Evolutionary conservation across 2,797 vertebrate species (phyloP), one percentile per base, ranked within the genome.

Genomic region (Cossypha polioptera): DNA sequence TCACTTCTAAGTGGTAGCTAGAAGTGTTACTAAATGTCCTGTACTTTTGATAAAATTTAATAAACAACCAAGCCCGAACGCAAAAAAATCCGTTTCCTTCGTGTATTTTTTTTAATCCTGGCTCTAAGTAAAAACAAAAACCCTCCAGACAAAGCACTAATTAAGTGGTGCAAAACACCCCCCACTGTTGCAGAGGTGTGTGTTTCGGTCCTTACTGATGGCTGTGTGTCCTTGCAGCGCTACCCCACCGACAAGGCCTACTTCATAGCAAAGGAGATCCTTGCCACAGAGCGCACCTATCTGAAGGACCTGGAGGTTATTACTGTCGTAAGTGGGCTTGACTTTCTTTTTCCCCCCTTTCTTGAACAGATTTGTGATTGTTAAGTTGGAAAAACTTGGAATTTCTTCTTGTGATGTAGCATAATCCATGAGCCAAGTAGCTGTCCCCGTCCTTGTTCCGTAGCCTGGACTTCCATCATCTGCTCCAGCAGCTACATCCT

Each of bases 291-390:
- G 88, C 97, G 99, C n/a, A 99, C 99, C 0, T 99, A 99, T 93
- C 95, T 99, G 69, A 99, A 99, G 94, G 99, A 99, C 95, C 97
- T 99, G n/a, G 99, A 99, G 97, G 99, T 99, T 76, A 98, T 99
- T 90, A 99, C 99, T 11, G 99, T 99, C 98, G 99, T 99, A 98
- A 98, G 98, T 45, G 36, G 5, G 25, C 40, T 45, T 33, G 53
- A 35, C 24, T 84, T 66, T 11, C 24, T 65, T 57, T 61, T 50
- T 13, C 14, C 11, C 16, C 24, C 22, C 19, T 62, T 73, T 76
- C 57, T 35, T 47, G 16, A 48, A 24, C 6, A 61, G 29, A 19
- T 88, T 62, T 62, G 17, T 63, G 58, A 6, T n/a, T 55, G 18
- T 40, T 75, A 43, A 29, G 36, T 22, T 88, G 42, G 38, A 68